A percentile compares a stretch with the other conserved stretches of the same genome.
phyloP scores from a whole-genome alignment of 1,140 invertebrate species.

The Leptinotarsa undecemlineata region DNA sequence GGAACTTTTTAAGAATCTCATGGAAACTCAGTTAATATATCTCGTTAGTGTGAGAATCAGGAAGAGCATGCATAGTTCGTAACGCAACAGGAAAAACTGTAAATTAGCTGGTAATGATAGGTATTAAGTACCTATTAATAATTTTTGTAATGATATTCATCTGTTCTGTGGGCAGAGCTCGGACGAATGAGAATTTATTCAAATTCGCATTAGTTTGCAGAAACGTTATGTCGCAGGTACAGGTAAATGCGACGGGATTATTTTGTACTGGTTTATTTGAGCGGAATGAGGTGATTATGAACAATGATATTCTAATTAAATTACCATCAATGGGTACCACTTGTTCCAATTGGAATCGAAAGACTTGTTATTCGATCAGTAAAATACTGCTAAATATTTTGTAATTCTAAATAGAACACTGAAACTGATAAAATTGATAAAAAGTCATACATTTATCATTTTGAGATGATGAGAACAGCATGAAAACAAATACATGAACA shows the following conservation, averaged over 20 bases:
- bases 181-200: not conserved
- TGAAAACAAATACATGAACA: too few relatives aligned
- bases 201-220: not conserved
- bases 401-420: too few relatives aligned
- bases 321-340: too few relatives aligned
- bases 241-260: not conserved
- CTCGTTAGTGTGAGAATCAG: constrained; percentile 16
- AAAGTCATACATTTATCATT: too few relatives aligned
- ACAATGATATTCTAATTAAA: not conserved
- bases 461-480: too few relatives aligned
- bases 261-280: not conserved
- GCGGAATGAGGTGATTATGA: not conserved
- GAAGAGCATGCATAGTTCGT: not conserved
- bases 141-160: constrained; percentile 20
- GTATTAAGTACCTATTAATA: constrained; percentile 16
- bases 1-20: not conserved
- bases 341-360: too few relatives aligned
- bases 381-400: too few relatives aligned
- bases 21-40: not conserved
- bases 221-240: not conserved
- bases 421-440: too few relatives aligned
- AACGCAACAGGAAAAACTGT: not conserved
- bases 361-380: too few relatives aligned
- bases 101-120: constrained; percentile 14
- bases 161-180: constrained; percentile 11